These are phyloP conservation scores for Bagarius yarrelli DNA, from an alignment of 2,113 vertebrate species.

Conservation along the genomic window DNA sequence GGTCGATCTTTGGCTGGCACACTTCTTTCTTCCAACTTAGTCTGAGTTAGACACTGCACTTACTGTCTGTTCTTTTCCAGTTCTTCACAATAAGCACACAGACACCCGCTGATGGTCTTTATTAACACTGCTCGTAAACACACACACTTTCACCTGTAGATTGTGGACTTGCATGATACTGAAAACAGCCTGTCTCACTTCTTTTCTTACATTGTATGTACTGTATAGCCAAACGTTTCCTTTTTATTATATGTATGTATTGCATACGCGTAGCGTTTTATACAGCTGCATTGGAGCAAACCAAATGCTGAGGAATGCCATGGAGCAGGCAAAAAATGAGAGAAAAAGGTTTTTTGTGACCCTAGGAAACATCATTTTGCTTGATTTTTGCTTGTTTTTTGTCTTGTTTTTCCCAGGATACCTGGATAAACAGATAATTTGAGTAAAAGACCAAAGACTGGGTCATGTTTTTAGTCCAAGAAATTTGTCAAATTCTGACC, in stretches of 20 bases:
- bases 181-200: conserved; percentile 7
- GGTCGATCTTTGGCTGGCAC: not conserved
- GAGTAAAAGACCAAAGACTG: no score
- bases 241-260: not conserved
- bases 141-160: conserved; percentile 13
- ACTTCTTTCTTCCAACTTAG: not conserved
- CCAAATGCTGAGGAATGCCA: conserved; percentile 30
- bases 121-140: not conserved
- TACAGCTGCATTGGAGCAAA: conserved; percentile 24
- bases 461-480: no score
- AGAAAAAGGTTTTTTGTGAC: no score
- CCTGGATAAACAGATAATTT: no score
- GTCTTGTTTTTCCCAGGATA: no score
- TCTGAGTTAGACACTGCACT: conserved; percentile 20
- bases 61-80: not conserved
- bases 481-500: no score
- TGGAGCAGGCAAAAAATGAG: not conserved
- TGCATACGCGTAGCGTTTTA: not conserved
- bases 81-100: not conserved
- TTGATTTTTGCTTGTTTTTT: no score
- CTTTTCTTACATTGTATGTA: not conserved
- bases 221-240: not conserved
- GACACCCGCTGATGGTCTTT: not conserved
- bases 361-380: no score
- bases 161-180: conserved; percentile 22